Evolutionary conservation across 2,797 vertebrate species (phyloP).

Genomic region (Acanthurus tractus): DNA sequence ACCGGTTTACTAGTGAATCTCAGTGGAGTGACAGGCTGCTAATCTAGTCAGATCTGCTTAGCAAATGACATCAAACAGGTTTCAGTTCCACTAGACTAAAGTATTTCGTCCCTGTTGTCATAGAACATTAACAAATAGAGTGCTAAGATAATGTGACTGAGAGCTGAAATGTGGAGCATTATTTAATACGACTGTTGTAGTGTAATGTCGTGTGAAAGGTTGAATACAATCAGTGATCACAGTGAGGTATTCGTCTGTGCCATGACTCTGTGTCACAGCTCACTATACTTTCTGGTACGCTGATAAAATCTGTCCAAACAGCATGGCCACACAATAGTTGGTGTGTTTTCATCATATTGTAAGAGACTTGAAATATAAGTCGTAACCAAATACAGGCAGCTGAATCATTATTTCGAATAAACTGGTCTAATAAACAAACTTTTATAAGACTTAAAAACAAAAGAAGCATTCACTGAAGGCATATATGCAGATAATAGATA

Average conservation of each 20-base stretch:
- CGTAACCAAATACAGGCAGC: neutral
- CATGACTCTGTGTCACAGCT: neutral
- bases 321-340: neutral
- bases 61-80: neutral
- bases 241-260: neutral
- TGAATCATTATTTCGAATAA: neutral
- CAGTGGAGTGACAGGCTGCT: conserved; percentile 4
- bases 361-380: neutral
- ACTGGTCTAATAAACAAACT: too few species aligned
- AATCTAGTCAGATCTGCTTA: conserved; percentile 29
- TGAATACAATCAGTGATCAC: neutral
- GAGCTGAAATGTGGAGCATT: neutral
- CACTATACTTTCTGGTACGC: neutral
- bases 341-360: neutral
- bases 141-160: neutral
- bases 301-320: neutral
- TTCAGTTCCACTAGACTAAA: neutral
- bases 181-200: neutral
- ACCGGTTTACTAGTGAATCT: neutral
- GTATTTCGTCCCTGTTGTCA: conserved; percentile 9
- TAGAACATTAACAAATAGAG: neutral
- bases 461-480: neutral
- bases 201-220: neutral
- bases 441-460: too few species aligned
- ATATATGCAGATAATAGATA: neutral